Evolutionary conservation across 1,140 invertebrate genomes (phyloP), one percentile per base, ranked within the genome.

Genomic region (Eupristina koningsbergeri): DNA sequence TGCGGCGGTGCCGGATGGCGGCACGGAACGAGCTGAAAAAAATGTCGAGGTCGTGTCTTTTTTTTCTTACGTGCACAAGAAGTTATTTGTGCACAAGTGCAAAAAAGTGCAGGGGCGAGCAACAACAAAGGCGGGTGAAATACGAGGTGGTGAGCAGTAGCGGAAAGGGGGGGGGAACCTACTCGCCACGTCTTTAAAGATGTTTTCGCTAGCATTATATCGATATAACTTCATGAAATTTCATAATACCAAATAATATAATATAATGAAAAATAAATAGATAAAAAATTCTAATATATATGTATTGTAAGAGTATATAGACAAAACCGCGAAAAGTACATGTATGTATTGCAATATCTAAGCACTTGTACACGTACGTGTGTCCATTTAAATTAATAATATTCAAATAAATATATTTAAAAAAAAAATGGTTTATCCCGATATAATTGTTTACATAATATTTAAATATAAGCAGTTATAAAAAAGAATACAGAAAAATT

Each of bases 181-280:
- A 89, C 80, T 88, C 85, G 87, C 86, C 86, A 88, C 87, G 86
- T 86, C 87, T 90, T 89, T 89, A 87, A 85, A 86, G 87, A 89
- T 89, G 90, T 89, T 90, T 87, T 90, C 88, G 87, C 89, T 88
- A 39, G 47, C 29, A 76, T 22, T 75, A 11, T 61, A 75, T 86
- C 15, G 1, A 53, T 76, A 61, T 45, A 89, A 91, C 94, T 86
- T 96, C 95, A 96, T 96, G 96, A 91, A 92, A 93, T 89, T 93
- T 96, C 86, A 95, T 96, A 93, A 91, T 91, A 94, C 93, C 87
- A 91, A 86, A 87, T 79, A 86, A 75, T 75, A 47, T 58, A 50
- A 64, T 73, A 79, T 82, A 86, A 74, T 29, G 67, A 81, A 76
- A 36, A 47, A 71, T 50, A 19, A 75, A 81, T 77, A 67, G 36